Conservation (phyloP, 2,113 vertebrate genomes). For the Prionailurus bengalensis region DNA sequence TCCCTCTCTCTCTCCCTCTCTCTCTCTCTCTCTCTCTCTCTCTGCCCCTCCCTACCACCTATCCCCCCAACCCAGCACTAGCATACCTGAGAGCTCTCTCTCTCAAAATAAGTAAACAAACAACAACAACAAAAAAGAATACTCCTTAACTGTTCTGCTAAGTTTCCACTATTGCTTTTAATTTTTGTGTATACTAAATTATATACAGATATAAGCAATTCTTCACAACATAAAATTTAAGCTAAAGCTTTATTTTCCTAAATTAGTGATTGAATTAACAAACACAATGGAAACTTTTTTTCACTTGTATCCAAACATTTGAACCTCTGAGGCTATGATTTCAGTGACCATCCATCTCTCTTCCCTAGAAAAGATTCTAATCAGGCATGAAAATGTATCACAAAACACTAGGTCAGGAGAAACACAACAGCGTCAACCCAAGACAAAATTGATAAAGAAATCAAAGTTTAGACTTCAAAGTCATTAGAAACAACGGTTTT, state of each 20-base stretch:
- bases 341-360: not conserved
- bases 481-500: not conserved
- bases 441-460: constrained; percentile 14
- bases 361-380: constrained; percentile 2
- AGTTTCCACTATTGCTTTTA: not conserved
- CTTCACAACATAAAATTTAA: not conserved
- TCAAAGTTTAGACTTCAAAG: not conserved
- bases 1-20: no score
- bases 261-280: constrained; percentile 9
- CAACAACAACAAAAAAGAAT: no score
- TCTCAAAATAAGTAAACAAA: no score
- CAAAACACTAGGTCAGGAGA: constrained; percentile 23
- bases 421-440: constrained; percentile 10
- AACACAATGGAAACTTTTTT: not conserved
- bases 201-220: constrained; percentile 38
- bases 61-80: no score
- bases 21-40: no score
- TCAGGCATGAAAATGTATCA: constrained; percentile 31
- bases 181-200: not conserved
- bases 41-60: no score
- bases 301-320: not conserved
- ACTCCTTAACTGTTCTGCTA: not conserved
- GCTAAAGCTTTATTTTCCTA: constrained; percentile 8
- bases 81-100: no score
- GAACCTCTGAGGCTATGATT: not conserved